Evolutionary conservation across 2,888 invertebrate species (phyloP), one percentile per base, ranked within the genome.

Genomic region (Hedychridium roseum): DNA sequence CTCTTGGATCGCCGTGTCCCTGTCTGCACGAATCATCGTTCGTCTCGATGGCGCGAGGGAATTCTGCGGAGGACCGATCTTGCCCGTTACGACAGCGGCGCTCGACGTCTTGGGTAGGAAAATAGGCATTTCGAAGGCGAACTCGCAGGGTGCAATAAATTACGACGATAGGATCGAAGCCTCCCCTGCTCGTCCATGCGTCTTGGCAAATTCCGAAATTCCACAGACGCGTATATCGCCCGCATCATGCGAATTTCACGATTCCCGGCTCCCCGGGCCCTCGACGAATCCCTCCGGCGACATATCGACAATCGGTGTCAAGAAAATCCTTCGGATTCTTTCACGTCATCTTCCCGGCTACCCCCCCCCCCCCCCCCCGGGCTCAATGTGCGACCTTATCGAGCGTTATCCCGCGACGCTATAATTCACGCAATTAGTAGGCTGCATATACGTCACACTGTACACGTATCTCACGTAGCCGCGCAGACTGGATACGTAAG

Each of bases 361-460:
- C 37, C 37, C 45, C 35, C 28, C 41, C 28, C 16, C 26, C 28
- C 18, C 36, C 9, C 11, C 15, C n/a, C 30, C 43, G 21, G 9
- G 20, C 27, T 45, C 20, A 21, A n/a, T n/a, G n/a, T n/a, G n/a
- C 18, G 17, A 17, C 31, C 34, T 59, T 60, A 60, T 60, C 57
- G 54, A 46, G 38, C 42, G 18, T 16, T n/a, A 14, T 26, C 42
- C 18, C 38, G 23, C 47, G 27, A 32, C 17, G 57, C 46, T 56
- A 69, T 69, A 62, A 69, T 66, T 69, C 67, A 60, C 64, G 60
- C 66, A 69, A 69, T 69, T 69, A 69, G 64, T 61, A 42, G 47
- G 52, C 54, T 54, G 51, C 58, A 56, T 53, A 54, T 54, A 41
- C 50, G 49, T 51, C 36, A n/a, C n/a, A n/a, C n/a, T n/a, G n/a